A percentile compares a stretch with the other conserved stretches of the same genome.
These are phyloP conservation scores for Aporophyla nigra DNA, from an alignment of 2,888 invertebrate species.

Conservation along the genomic window DNA sequence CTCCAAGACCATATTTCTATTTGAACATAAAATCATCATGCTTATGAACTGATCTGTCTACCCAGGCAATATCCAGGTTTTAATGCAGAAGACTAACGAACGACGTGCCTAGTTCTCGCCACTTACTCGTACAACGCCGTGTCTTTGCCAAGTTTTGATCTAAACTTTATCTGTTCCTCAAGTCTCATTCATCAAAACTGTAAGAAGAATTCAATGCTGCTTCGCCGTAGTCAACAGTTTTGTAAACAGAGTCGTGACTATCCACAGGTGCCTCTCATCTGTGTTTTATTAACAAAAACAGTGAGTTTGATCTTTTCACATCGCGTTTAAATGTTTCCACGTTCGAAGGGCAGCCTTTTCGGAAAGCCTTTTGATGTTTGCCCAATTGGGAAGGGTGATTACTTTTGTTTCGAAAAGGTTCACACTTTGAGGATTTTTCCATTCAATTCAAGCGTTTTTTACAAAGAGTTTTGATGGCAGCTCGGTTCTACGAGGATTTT, in stretches of 20 bases:
- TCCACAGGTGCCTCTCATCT: constrained; percentile 18
- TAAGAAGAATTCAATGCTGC: neutral
- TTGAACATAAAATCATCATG: neutral
- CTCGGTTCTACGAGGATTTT: neutral
- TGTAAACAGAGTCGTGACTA: neutral
- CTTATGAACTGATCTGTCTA: neutral
- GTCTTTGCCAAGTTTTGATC: constrained; percentile 8
- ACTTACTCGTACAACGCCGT: neutral
- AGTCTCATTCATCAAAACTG: constrained; percentile 33
- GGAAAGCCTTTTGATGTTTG: constrained; percentile 20
- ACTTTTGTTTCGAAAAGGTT: constrained; percentile 26
- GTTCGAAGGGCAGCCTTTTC: constrained; percentile 4
- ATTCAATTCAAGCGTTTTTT: neutral
- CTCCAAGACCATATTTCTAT: too few relatives aligned
- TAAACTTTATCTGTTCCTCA: neutral
- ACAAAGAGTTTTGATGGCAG: neutral
- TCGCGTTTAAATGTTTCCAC: constrained; percentile 17
- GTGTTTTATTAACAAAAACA: constrained; percentile 17
- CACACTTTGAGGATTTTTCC: neutral
- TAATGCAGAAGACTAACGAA: neutral
- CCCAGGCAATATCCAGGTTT: neutral
- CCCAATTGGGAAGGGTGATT: constrained; percentile 20
- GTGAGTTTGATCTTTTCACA: constrained; percentile 12
- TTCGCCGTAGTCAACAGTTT: neutral
- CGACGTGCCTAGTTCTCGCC: too few relatives aligned